Evolutionary conservation across 1,140 invertebrate species (phyloP), one percentile per base, ranked within the genome.

Genomic region (Atta cephalotes): DNA sequence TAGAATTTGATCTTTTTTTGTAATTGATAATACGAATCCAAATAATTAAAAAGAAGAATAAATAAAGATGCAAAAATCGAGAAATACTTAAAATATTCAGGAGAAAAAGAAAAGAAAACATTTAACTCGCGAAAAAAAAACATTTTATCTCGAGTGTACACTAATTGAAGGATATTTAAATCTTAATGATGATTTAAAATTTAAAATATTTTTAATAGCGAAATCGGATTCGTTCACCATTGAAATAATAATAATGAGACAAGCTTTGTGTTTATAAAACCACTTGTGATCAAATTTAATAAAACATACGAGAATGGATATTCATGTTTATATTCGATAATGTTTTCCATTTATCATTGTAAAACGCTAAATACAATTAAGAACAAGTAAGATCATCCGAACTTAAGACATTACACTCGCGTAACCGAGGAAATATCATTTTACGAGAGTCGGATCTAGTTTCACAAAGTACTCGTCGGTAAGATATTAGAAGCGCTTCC

Each of bases 401-500:
- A 35, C 28, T 49, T 28, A 68, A 18, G 76, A 12, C 12, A 21
- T 28, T n/a, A 70, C 49, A 53, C 45, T 49, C 4, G 56, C 28
- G 35, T 62, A 45, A 12, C 28, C 71, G 51, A 89, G 68, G 70
- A 80, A 86, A 74, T 74, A 88, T 89, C 74, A 45, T 77, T 87
- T 87, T 76, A 82, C 84, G 79, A 85, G 49, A 72, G 79, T 90
- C 88, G 79, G 79, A 76, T 77, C 70, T 87, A 70, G 56, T 87
- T 77, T 62, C 53, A 62, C 62, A 18, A 31, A 10, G 39, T 53
- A 68, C 45, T 49, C 18, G 35, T 31, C 31, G 31, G 62, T 65
- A 84, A 85, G 76, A 90, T 87, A 87, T 90, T 87, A 90, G 79
- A 79, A 84, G 25, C 80, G 51, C 35, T 80, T 39, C 68, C 68